phyloP scores from a whole-genome alignment of 2,888 invertebrate species.

The Drosophila helvetica region DNA sequence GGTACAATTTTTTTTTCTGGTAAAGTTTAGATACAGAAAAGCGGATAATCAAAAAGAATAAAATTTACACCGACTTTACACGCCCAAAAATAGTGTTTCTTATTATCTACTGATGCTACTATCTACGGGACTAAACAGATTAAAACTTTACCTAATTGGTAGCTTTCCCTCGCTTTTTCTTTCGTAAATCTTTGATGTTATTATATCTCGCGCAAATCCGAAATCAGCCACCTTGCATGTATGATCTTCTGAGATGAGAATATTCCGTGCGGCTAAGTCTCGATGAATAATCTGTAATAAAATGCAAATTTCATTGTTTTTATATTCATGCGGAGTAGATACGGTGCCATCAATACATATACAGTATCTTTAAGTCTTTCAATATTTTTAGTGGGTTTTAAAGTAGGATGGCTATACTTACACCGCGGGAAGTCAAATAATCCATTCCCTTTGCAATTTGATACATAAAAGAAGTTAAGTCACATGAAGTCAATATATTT shows the following conservation, averaged over 20 bases:
- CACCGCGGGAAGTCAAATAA: conserved; percentile 92
- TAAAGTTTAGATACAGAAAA: too few relatives aligned
- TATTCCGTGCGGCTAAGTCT: conserved; percentile 94
- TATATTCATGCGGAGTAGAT: background rate
- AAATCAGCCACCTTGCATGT: conserved; percentile 97
- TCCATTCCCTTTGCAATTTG: conserved; percentile 96
- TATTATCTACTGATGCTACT: background rate
- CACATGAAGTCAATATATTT: conserved; percentile 91
- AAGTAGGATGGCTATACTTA: conserved; percentile 84
- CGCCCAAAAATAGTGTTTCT: too few relatives aligned
- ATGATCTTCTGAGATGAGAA: conserved; percentile 93
- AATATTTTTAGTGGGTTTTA: background rate
- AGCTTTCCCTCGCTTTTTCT: conserved; percentile 92
- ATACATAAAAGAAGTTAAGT: conserved; percentile 95
- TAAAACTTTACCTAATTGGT: conserved; percentile 86
- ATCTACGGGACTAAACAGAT: background rate
- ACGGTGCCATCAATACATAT: too few relatives aligned
- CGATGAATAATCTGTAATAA: conserved; percentile 91
- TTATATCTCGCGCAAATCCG: conserved; percentile 95
- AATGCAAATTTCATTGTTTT: background rate
- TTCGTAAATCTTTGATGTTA: conserved; percentile 94
- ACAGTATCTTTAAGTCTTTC: too few relatives aligned
- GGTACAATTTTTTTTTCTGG: too few relatives aligned
- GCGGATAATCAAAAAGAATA: too few relatives aligned
- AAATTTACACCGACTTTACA: too few relatives aligned